A percentile compares a stretch with the other conserved stretches of the same genome.
These are phyloP conservation scores for Escarpia spicata DNA, from an alignment of 2,888 invertebrate species.

Conservation along the genomic window DNA sequence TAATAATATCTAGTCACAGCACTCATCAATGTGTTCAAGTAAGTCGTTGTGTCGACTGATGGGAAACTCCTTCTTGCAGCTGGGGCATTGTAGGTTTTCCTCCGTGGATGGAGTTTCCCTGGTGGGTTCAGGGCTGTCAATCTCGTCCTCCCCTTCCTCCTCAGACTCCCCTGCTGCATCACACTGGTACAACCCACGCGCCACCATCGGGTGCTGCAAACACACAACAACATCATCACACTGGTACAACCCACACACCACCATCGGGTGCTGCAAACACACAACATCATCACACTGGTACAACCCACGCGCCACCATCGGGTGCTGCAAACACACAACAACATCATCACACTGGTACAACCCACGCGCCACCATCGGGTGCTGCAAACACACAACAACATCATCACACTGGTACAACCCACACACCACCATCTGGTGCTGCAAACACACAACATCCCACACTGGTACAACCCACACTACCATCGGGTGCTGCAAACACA, in stretches of 20 bases:
- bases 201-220: neutral
- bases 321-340: neutral
- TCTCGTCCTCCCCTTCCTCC: neutral
- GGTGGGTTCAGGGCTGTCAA: neutral
- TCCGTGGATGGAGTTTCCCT: neutral
- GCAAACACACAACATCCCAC: neutral
- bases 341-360: neutral
- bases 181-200: neutral
- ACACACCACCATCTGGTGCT: neutral
- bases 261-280: neutral
- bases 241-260: neutral
- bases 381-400: neutral
- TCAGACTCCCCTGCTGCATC: neutral
- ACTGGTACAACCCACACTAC: too few species aligned
- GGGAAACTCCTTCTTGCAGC: neutral
- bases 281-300: neutral
- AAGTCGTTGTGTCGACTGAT: neutral
- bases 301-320: neutral
- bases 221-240: neutral
- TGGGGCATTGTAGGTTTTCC: neutral
- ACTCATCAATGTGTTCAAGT: neutral
- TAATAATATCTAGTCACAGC: neutral
- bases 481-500: too few species aligned
- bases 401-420: neutral
- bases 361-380: neutral